phyloP scores from a whole-genome alignment of 2,797 vertebrate species.

The Anas capensis region DNA sequence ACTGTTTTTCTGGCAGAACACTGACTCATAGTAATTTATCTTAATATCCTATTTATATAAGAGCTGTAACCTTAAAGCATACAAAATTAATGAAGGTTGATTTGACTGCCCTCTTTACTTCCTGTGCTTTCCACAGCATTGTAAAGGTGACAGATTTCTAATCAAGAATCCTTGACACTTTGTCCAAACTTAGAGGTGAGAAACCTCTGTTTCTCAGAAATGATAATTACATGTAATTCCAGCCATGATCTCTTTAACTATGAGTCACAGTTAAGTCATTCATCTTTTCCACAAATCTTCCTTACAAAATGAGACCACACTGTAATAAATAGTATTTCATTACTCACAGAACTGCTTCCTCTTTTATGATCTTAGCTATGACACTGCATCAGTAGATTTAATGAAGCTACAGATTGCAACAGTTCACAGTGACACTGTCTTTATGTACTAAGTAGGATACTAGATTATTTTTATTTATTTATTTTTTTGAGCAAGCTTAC shows the following conservation, averaged over 20 bases:
- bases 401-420: not conserved
- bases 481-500: not conserved
- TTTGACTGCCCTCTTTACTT: not conserved
- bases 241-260: not conserved
- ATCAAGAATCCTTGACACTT: conserved; percentile 4
- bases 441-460: not conserved
- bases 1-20: not conserved
- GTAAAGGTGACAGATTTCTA: conserved; percentile 4
- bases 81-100: conserved; percentile 45
- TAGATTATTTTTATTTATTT: not conserved
- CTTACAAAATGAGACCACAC: not conserved
- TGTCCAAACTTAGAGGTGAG: not conserved
- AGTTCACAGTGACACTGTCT: not conserved
- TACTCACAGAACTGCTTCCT: not conserved
- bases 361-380: not conserved
- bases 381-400: not conserved
- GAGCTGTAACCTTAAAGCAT: conserved; percentile 19
- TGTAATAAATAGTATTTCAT: not conserved
- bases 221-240: not conserved
- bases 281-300: not conserved
- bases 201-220: not conserved
- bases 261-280: not conserved
- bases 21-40: conserved; percentile 22
- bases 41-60: conserved; percentile 9
- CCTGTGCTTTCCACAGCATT: not conserved